Conservation (phyloP, 2,888 invertebrate genomes). For the Augochlorella aurata region DNA sequence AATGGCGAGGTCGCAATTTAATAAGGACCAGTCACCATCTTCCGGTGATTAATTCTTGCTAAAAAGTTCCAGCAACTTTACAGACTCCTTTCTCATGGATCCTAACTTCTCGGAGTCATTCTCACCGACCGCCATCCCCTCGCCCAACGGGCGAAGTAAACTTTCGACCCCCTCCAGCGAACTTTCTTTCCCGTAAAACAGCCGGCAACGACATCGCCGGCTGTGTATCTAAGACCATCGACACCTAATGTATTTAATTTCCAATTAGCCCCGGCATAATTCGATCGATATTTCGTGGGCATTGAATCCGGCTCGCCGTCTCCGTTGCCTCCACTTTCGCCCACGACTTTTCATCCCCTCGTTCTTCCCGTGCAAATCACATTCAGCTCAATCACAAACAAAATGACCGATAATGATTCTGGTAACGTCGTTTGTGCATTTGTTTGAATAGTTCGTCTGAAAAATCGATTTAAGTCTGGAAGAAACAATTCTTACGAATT, state of each 20-base stretch:
- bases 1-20: conserved; percentile 79
- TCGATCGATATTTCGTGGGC: conserved; percentile 48
- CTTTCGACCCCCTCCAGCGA: conserved; percentile 72
- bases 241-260: conserved; percentile 74
- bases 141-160: conserved; percentile 69
- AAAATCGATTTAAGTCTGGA: too few relatives aligned
- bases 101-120: conserved; percentile 77
- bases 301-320: conserved; percentile 29
- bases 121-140: conserved; percentile 71
- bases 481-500: too few relatives aligned
- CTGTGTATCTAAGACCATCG: conserved; percentile 66
- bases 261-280: conserved; percentile 64
- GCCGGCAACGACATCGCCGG: conserved; percentile 65
- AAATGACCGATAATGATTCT: neutral
- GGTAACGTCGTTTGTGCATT: neutral
- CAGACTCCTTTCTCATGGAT: conserved; percentile 77
- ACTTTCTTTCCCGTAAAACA: conserved; percentile 76
- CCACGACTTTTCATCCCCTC: neutral
- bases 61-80: conserved; percentile 79
- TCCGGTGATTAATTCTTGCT: conserved; percentile 79
- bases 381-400: neutral
- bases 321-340: neutral
- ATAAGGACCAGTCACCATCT: conserved; percentile 79
- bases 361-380: neutral
- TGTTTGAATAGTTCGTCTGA: too few relatives aligned